A percentile compares a stretch with the other conserved stretches of the same genome.
Conservation (phyloP, 2,888 invertebrate species). For the Apoda limacodes region DNA sequence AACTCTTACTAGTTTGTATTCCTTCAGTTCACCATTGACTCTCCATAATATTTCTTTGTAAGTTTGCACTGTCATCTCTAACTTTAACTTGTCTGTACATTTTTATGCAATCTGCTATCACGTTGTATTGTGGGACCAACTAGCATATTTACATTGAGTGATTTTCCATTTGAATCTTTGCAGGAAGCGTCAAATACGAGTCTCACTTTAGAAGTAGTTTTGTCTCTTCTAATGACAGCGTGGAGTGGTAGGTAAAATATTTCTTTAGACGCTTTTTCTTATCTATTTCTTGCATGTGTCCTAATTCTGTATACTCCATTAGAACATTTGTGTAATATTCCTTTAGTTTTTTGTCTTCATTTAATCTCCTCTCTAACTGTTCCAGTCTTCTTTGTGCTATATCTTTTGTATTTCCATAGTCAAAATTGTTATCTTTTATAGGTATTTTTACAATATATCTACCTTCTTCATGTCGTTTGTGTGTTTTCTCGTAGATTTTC, state of each 20-base stretch:
- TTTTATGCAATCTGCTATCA: conserved; percentile 4
- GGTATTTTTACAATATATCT: conserved; percentile 6
- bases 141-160: conserved; percentile 4
- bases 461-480: conserved; percentile 2
- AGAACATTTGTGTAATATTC: conserved; percentile 3
- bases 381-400: conserved; percentile 3
- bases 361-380: conserved; percentile 6
- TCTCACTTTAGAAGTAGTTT: too few species aligned
- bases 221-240: too few species aligned
- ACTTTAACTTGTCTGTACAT: conserved; percentile 6
- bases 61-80: background rate
- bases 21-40: background rate
- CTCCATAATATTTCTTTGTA: background rate
- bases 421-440: conserved; percentile 1
- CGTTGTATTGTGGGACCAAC: conserved; percentile 4
- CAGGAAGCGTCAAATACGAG: conserved; percentile 1
- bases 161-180: conserved; percentile 1
- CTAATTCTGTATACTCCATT: conserved; percentile 2
- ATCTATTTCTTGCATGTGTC: conserved; percentile 6
- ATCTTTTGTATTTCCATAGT: conserved; percentile 4
- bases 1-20: background rate
- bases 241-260: conserved; percentile 8
- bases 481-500: conserved; percentile 2
- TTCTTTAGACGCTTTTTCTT: background rate
- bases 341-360: conserved; percentile 1